Percentiles rank a stretch among this genome's conserved stretches.
phyloP scores from a whole-genome alignment of 2,888 invertebrate species.

The Lasioglossum marginatum region DNA sequence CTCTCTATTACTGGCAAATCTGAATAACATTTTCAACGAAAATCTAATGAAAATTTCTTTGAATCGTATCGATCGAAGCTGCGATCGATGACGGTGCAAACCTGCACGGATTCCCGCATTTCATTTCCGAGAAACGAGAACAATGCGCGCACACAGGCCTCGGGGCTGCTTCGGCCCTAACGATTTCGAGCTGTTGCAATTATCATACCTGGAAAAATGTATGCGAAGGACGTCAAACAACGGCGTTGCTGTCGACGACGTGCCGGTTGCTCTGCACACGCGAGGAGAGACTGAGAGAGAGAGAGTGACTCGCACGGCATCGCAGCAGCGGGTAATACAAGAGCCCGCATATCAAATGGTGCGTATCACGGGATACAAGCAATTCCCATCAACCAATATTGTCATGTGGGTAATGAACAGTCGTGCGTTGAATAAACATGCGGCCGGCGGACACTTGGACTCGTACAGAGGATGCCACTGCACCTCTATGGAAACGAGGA shows the following conservation, averaged over 20 bases:
- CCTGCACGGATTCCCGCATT: not conserved
- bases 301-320: constrained; percentile 3
- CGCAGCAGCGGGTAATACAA: constrained; percentile 43
- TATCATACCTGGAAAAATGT: not conserved
- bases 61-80: not conserved
- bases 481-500: constrained; percentile 71
- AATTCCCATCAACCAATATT: constrained; percentile 84
- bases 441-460: constrained; percentile 66
- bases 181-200: not conserved
- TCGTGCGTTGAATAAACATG: constrained; percentile 83
- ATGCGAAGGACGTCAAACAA: constrained; percentile 6
- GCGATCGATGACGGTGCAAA: not conserved
- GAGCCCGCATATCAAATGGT: constrained; percentile 83
- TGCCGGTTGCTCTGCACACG: not conserved
- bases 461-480: constrained; percentile 35
- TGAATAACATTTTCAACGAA: not conserved
- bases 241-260: not conserved
- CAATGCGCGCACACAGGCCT: not conserved
- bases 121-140: not conserved
- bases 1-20: too few relatives aligned
- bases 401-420: constrained; percentile 84
- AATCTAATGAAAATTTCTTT: not conserved
- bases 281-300: not conserved
- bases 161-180: not conserved
- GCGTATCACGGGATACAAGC: constrained; percentile 83